Percentiles rank a stretch among this genome's conserved stretches.
phyloP scores from a whole-genome alignment of 2,797 vertebrate genomes.

The Sciurus vulgaris region DNA sequence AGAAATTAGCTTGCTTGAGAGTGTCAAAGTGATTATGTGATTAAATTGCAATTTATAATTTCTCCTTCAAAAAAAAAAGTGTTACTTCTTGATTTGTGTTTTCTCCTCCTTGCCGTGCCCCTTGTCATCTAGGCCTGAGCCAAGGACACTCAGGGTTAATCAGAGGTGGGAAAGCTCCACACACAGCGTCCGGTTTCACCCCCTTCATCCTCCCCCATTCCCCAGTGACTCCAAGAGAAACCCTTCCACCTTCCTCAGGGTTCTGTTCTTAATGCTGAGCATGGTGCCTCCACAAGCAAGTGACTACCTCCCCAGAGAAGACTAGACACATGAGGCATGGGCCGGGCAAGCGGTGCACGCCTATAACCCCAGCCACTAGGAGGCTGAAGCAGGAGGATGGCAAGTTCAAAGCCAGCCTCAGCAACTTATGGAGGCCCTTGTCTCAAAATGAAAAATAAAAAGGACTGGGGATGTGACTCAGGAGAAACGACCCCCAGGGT shows the following conservation, averaged over 20 bases:
- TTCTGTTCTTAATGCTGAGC: not conserved
- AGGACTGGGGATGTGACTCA: no score
- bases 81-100: slow-evolving; percentile 89
- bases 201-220: not conserved
- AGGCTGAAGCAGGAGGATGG: no score
- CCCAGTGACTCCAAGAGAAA: not conserved
- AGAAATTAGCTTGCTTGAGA: slow-evolving; percentile 94
- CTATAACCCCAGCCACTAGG: no score
- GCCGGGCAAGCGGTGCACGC: no score
- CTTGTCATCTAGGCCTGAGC: slow-evolving; percentile 71
- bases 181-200: not conserved
- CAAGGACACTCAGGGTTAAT: slow-evolving; percentile 74
- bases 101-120: slow-evolving; percentile 78
- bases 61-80: slow-evolving; percentile 89
- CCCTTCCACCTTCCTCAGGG: not conserved
- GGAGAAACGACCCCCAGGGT: no score
- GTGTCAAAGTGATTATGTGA: slow-evolving; percentile 94
- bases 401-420: no score
- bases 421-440: no score
- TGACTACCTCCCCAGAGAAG: not conserved
- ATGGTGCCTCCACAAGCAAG: not conserved
- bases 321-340: not conserved
- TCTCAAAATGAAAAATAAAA: no score
- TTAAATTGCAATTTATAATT: slow-evolving; percentile 96
- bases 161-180: not conserved